Conservation (phyloP, 1,140 invertebrate genomes). For the Cheumatopsyche charites region DNA sequence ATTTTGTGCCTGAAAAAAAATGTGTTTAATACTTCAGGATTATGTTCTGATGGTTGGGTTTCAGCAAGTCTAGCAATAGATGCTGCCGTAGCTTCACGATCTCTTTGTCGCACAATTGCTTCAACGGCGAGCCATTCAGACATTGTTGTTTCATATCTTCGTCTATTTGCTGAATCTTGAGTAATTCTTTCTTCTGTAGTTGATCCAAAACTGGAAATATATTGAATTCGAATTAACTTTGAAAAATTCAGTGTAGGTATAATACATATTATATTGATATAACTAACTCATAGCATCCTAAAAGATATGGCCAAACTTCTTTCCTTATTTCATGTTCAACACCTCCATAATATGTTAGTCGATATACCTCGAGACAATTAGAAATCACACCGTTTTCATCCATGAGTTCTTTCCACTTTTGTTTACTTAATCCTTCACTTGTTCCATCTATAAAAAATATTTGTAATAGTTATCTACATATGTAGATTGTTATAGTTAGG, state of each 20-base stretch:
- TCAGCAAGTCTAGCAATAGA: slow-evolving; percentile 69
- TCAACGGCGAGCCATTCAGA: slow-evolving; percentile 94
- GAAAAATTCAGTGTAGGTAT: background rate
- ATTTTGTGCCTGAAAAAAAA: background rate
- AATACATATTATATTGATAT: slow-evolving; percentile 14
- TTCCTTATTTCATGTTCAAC: slow-evolving; percentile 78
- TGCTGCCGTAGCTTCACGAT: slow-evolving; percentile 73
- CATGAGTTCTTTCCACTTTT: slow-evolving; percentile 70
- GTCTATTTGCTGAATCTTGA: slow-evolving; percentile 70
- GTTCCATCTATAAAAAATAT: slow-evolving; percentile 56
- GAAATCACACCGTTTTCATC: slow-evolving; percentile 64
- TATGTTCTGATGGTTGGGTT: slow-evolving; percentile 46
- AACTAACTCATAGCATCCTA: slow-evolving; percentile 80
- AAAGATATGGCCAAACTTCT: slow-evolving; percentile 90
- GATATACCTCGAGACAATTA: slow-evolving; percentile 76
- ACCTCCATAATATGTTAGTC: slow-evolving; percentile 86
- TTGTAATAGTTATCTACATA: background rate
- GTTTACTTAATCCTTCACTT: slow-evolving; percentile 70
- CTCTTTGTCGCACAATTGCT: slow-evolving; percentile 85
- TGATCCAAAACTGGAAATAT: slow-evolving; percentile 68
- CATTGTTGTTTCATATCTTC: slow-evolving; percentile 87
- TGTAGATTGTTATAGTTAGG: too few species aligned
- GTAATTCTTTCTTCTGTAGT: slow-evolving; percentile 71
- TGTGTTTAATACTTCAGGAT: slow-evolving; percentile 37
- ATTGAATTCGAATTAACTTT: background rate